These are phyloP conservation scores for Macrostomum lignano DNA, from an alignment of 1,140 invertebrate genomes.

Conservation along the genomic window DNA sequence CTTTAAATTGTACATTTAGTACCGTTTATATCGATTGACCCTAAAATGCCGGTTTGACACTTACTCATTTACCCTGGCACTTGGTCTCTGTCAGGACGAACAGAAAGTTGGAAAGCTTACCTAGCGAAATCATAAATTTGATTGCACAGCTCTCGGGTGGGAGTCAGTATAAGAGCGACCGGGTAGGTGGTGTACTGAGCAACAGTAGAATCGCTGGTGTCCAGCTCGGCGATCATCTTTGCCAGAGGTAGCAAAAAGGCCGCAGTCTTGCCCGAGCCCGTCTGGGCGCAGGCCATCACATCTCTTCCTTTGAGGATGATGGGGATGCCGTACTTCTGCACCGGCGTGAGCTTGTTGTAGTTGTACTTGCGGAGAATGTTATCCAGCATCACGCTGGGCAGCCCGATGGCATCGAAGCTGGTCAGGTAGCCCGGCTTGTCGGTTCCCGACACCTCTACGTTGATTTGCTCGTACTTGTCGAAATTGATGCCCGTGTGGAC, in stretches of 20 bases:
- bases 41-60: no score
- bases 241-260: constrained; percentile 96
- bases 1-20: no score
- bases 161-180: constrained; percentile 74
- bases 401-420: constrained; percentile 39
- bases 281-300: constrained; percentile 94
- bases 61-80: no score
- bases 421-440: constrained; percentile 29
- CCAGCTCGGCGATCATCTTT: constrained; percentile 77
- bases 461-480: constrained; percentile 49
- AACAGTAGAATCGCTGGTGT: constrained; percentile 56
- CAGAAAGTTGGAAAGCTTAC: no score
- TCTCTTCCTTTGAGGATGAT: constrained; percentile 87
- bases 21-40: no score
- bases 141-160: constrained; percentile 57
- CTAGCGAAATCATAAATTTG: no score
- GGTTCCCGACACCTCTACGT: constrained; percentile 42
- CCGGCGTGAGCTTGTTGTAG: constrained; percentile 90
- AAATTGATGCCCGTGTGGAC: constrained; percentile 78
- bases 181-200: constrained; percentile 72
- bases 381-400: constrained; percentile 38
- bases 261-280: constrained; percentile 88
- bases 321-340: constrained; percentile 88
- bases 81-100: no score
- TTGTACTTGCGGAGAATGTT: constrained; percentile 51